Evolutionary conservation across 2,888 invertebrate species (phyloP).

Genomic region (Sphinx pinastri): DNA sequence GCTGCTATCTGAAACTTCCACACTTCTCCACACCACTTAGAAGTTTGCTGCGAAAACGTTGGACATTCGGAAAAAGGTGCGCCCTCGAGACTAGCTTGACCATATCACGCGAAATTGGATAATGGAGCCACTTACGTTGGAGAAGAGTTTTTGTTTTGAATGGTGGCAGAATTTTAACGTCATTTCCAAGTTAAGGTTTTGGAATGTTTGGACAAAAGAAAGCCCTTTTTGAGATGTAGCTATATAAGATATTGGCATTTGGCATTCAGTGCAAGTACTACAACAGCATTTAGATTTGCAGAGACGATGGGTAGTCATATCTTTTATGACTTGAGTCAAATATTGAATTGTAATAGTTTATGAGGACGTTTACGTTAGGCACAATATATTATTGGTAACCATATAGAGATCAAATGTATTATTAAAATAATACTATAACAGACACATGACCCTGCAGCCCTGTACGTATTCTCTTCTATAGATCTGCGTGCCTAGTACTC

Average conservation of each 20-base stretch:
- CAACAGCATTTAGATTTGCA: conserved; percentile 1
- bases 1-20: conserved; percentile 46
- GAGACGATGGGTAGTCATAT: neutral
- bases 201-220: neutral
- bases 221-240: too few species aligned
- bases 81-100: conserved; percentile 28
- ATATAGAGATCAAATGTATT: too few species aligned
- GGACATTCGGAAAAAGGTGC: conserved; percentile 28
- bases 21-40: conserved; percentile 41
- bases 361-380: neutral
- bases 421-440: too few species aligned
- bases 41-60: conserved; percentile 38
- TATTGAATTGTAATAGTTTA: neutral
- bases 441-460: neutral
- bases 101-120: conserved; percentile 27
- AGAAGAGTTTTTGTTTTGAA: conserved; percentile 24
- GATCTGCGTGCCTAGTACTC: conserved; percentile 41
- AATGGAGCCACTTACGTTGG: conserved; percentile 29
- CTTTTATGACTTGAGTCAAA: neutral
- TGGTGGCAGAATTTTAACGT: conserved; percentile 12
- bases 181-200: neutral
- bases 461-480: conserved; percentile 35
- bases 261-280: neutral
- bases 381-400: too few species aligned
- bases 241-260: neutral